phyloP scores from a whole-genome alignment of 2,113 vertebrate genomes.

The Nothobranchius furzeri region DNA sequence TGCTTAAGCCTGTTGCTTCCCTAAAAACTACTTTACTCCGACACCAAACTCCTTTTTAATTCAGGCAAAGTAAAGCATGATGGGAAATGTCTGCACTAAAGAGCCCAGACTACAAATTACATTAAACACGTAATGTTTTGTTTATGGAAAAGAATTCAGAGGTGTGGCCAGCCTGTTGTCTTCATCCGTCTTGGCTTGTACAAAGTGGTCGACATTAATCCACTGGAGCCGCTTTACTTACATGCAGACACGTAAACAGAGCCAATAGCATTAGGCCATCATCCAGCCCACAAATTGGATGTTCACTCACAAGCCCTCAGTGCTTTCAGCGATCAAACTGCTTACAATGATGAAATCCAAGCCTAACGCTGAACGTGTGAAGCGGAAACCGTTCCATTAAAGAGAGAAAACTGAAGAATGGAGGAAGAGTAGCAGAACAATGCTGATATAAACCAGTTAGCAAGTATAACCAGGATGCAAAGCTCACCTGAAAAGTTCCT shows the following conservation, averaged over 20 bases:
- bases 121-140: not conserved
- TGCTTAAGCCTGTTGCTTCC: not conserved
- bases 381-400: conserved; percentile 28
- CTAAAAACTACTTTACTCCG: not conserved
- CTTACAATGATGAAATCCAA: conserved; percentile 47
- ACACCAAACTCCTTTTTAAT: not conserved
- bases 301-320: conserved; percentile 32
- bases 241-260: conserved; percentile 30
- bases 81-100: conserved; percentile 2
- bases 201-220: conserved; percentile 29
- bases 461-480: not conserved
- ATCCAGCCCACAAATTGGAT: conserved; percentile 29
- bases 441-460: not conserved
- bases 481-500: conserved; percentile 96
- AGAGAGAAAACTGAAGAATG: not conserved
- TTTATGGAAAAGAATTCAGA: conserved; percentile 20
- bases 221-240: conserved; percentile 42
- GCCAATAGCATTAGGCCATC: conserved; percentile 35
- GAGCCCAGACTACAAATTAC: not conserved
- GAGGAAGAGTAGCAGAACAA: conserved; percentile 4
- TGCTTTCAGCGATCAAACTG: conserved; percentile 41
- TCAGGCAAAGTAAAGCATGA: conserved; percentile 8
- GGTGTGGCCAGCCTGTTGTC: conserved; percentile 29
- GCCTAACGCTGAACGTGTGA: conserved; percentile 33
- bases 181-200: conserved; percentile 20